A percentile compares a stretch with the other conserved stretches of the same genome.
Evolutionary conservation across 2,888 invertebrate species (phyloP).

Genomic region (Netelia virgata): DNA sequence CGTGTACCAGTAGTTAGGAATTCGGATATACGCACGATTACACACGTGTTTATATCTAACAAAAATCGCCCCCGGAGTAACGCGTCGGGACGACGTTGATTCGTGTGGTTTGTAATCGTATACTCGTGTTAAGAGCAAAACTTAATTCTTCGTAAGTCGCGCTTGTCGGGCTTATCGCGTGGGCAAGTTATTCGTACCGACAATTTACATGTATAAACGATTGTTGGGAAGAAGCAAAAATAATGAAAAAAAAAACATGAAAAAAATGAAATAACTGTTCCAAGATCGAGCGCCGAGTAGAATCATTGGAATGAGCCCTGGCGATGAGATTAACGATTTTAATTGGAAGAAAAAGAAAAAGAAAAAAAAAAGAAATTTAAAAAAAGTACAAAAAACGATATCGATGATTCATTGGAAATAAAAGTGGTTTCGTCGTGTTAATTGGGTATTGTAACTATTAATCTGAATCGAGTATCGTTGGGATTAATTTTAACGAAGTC

Average conservation of each 20-base stretch:
- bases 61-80: constrained; percentile 39
- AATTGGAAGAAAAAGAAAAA: constrained; percentile 61
- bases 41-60: constrained; percentile 42
- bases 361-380: constrained; percentile 33
- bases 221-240: not conserved
- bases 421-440: constrained; percentile 55
- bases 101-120: constrained; percentile 59
- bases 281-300: not conserved
- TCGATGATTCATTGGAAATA: constrained; percentile 45
- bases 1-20: constrained; percentile 31
- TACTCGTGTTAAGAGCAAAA: constrained; percentile 66
- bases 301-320: not conserved
- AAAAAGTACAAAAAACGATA: constrained; percentile 61
- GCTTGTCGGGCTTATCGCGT: constrained; percentile 8
- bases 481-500: constrained; percentile 56
- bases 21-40: constrained; percentile 32
- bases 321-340: constrained; percentile 36
- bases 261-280: constrained; percentile 28
- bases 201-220: constrained; percentile 24
- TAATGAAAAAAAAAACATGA: not conserved
- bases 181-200: constrained; percentile 34
- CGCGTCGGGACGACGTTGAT: constrained; percentile 47
- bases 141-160: constrained; percentile 23
- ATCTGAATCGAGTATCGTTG: constrained; percentile 46
- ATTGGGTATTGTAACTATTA: constrained; percentile 53